phyloP scores from a whole-genome alignment of 2,888 invertebrate genomes.

The Sarcophaga caerulescens region DNA sequence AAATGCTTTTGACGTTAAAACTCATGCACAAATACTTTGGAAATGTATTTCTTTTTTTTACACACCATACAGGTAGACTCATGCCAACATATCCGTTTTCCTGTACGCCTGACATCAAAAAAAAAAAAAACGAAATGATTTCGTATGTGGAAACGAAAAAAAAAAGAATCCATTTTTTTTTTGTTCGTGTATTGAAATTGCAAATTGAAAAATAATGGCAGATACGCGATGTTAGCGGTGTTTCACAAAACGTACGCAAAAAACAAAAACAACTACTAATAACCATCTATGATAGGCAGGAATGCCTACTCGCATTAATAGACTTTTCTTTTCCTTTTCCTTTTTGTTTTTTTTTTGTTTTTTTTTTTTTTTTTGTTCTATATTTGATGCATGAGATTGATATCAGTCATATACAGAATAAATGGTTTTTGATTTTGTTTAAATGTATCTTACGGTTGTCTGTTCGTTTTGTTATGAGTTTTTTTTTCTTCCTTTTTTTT shows the following conservation, averaged over 20 bases:
- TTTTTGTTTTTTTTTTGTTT: too few species aligned
- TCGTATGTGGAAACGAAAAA: too few species aligned
- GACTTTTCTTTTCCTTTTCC: not conserved
- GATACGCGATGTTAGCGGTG: not conserved
- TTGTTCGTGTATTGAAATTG: not conserved
- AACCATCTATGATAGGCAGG: not conserved
- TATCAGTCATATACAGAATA: conserved; percentile 16
- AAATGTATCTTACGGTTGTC: not conserved
- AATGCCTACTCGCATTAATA: not conserved
- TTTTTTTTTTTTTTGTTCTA: too few species aligned
- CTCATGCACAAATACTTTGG: not conserved
- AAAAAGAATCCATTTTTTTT: too few species aligned
- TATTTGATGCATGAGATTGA: not conserved
- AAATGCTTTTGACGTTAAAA: conserved; percentile 12
- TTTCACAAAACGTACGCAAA: not conserved
- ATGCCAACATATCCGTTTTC: not conserved
- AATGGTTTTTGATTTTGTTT: conserved; percentile 9
- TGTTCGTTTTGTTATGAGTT: not conserved
- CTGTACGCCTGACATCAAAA: not conserved
- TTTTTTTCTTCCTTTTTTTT: not conserved
- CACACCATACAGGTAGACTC: not conserved
- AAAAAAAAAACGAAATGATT: not conserved
- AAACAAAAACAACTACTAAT: not conserved
- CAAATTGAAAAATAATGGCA: conserved; percentile 16
- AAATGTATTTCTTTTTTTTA: not conserved